Conservation (phyloP, 2,797 vertebrate species). For the Aeoliscus strigatus region DNA sequence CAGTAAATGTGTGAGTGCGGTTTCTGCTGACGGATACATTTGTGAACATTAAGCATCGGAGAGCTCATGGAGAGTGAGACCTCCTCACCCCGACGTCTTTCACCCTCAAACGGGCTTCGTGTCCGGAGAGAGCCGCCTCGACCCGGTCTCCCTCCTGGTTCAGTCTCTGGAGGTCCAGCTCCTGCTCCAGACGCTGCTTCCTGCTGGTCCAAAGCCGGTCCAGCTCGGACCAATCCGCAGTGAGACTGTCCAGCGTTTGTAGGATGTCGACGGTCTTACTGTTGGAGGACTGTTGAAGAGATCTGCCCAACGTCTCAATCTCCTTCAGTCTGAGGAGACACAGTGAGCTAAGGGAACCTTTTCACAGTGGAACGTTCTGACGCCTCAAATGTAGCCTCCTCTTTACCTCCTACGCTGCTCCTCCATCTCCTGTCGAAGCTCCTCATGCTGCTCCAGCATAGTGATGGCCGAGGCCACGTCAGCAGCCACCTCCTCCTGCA, state of each 20-base stretch:
- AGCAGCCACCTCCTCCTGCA: conserved; percentile 66
- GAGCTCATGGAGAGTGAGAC: neutral
- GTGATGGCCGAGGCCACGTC: conserved; percentile 75
- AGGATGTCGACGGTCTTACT: conserved; percentile 52
- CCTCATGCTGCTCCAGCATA: conserved; percentile 75
- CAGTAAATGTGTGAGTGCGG: no score
- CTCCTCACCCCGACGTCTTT: conserved; percentile 76
- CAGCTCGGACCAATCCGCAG: conserved; percentile 63
- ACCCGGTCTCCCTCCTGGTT: conserved; percentile 79
- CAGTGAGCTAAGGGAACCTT: no score
- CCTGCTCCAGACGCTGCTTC: conserved; percentile 67
- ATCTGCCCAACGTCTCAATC: conserved; percentile 57
- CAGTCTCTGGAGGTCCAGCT: conserved; percentile 79
- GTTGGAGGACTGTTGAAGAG: conserved; percentile 44
- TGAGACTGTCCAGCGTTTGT: conserved; percentile 62
- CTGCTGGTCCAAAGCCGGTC: conserved; percentile 71
- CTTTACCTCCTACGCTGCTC: conserved; percentile 76
- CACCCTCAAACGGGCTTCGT: conserved; percentile 76
- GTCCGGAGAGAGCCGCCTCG: conserved; percentile 76
- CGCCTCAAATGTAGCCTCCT: neutral
- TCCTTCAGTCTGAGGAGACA: conserved; percentile 49
- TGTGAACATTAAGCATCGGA: neutral
- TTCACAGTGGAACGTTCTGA: no score
- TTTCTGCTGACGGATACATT: no score
- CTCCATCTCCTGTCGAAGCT: conserved; percentile 77